Percentiles rank a stretch among this genome's conserved stretches.
phyloP scores from a whole-genome alignment of 2,888 invertebrate species.

The Vanessa cardui region DNA sequence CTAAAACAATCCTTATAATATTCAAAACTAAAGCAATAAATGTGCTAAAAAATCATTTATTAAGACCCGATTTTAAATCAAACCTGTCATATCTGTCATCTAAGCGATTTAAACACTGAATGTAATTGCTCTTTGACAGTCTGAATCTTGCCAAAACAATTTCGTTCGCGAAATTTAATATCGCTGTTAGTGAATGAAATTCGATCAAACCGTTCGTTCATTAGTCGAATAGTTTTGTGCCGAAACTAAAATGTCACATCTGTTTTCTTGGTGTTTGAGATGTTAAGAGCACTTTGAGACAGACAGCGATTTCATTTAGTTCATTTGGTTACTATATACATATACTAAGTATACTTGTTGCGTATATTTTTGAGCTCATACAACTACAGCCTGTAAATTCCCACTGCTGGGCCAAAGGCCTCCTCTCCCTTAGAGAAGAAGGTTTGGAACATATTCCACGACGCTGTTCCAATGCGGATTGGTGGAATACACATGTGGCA shows the following conservation, averaged over 20 bases:
- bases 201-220: conserved; percentile 29
- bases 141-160: conserved; percentile 34
- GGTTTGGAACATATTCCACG: no score
- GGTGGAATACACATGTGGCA: no score
- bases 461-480: no score
- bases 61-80: neutral
- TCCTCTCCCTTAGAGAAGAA: no score
- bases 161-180: conserved; percentile 37
- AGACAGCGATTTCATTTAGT: neutral
- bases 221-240: conserved; percentile 25
- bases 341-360: no score
- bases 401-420: no score
- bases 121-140: conserved; percentile 34
- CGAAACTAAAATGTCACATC: conserved; percentile 16
- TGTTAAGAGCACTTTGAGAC: neutral
- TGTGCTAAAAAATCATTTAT: neutral
- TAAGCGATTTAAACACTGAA: conserved; percentile 5
- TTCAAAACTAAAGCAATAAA: neutral
- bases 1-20: neutral
- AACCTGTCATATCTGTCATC: neutral
- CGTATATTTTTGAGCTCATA: no score
- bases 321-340: neutral
- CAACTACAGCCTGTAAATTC: no score
- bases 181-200: conserved; percentile 26
- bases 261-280: conserved; percentile 11